A percentile compares a stretch with the other conserved stretches of the same genome.
phyloP scores from a whole-genome alignment of 2,113 vertebrate species.

The Barnardius zonarius region DNA sequence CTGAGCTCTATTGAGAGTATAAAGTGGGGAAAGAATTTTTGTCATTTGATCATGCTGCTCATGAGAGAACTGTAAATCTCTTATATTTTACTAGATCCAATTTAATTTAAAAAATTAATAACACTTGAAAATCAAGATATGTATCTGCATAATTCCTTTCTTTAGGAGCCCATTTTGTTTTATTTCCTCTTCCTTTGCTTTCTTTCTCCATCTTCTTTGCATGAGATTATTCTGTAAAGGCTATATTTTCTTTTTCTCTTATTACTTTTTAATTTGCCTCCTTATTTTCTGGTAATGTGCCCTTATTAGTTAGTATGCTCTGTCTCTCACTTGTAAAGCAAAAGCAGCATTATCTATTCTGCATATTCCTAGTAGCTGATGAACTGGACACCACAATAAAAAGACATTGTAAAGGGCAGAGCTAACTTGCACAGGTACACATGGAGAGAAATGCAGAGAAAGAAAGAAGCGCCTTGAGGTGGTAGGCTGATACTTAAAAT shows the following conservation, averaged over 20 bases:
- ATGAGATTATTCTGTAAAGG: background rate
- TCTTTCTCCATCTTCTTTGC: background rate
- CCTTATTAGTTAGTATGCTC: background rate
- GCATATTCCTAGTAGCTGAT: background rate
- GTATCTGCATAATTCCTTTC: background rate
- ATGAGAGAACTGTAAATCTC: background rate
- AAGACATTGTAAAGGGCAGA: background rate
- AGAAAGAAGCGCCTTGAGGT: background rate
- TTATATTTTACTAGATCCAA: background rate
- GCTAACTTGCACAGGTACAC: background rate
- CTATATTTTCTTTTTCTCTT: background rate
- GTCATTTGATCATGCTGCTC: background rate
- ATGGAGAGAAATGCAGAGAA: background rate
- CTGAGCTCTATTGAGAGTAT: background rate
- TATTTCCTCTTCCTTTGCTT: background rate
- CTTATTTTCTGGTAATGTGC: background rate
- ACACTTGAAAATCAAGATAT: slow-evolving; percentile 22
- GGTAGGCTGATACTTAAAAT: background rate
- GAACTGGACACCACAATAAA: slow-evolving; percentile 9
- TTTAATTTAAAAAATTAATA: slow-evolving; percentile 25
- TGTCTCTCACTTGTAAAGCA: background rate
- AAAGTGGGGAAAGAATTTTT: background rate
- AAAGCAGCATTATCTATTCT: background rate
- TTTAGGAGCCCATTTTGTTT: background rate
- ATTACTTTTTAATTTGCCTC: slow-evolving; percentile 8